Evolutionary conservation across 2,888 invertebrate species (phyloP), one percentile per base, ranked within the genome.

Genomic region (Drosophila tanythrix): DNA sequence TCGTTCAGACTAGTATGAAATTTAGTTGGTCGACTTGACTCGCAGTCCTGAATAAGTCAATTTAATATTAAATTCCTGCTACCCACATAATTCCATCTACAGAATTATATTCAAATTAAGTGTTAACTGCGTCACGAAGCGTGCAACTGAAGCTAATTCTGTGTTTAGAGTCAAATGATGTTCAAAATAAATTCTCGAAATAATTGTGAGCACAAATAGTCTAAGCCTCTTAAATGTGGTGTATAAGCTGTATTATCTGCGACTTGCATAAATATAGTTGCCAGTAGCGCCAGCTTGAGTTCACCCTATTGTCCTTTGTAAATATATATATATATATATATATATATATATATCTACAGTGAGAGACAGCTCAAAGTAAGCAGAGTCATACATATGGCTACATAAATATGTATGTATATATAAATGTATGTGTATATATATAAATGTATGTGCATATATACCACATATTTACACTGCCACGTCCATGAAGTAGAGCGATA

Each of bases 401-500:
- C 10, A 33, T 36, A 27, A 18, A 27, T 27, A n/a, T 18, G 11
- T 36, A 27, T 27, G 36, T 55, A 25, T 15, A 1, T 36, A 31
- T 13, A 27, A 18, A 10, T 50, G 5, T 29, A n/a, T 51, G 6
- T 38, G 29, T 1, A 21, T 21, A 18, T 36, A 18, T 36, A 31
- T 13, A 27, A 18, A 10, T 50, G 5, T 29, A n/a, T 29, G 6
- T 38, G 29, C 10, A 18, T 8, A 13, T 21, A 18, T 36, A 33
- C 13, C 7, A 43, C 46, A 62, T 61, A 66, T 55, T 76, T 70
- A 52, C 67, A 53, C 38, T 46, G 60, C 36, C 57, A 15, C 57
- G 83, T 77, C 52, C 51, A 38, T 33, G 35, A 46, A 27, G 36
- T 52, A 40, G 48, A 48, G 55, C 62, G 50, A 36, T 59, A 65